These are phyloP conservation scores for Nemotelus pantherinus DNA, from an alignment of 2,888 invertebrate species.

Conservation along the genomic window DNA sequence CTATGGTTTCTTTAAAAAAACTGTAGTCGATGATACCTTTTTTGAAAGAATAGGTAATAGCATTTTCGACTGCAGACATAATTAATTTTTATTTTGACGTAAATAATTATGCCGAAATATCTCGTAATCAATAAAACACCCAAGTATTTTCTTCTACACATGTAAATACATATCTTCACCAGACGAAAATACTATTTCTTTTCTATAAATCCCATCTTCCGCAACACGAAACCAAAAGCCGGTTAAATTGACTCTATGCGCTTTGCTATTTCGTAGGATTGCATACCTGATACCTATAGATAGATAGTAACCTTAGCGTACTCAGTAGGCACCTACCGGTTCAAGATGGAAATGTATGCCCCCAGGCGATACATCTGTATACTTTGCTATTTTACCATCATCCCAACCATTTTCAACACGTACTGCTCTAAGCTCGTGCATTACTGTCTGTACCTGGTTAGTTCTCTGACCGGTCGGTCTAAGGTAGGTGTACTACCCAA, in stretches of 20 bases:
- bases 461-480: neutral
- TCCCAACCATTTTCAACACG: neutral
- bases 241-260: neutral
- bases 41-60: no score
- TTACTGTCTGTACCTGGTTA: neutral
- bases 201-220: constrained; percentile 4
- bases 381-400: neutral
- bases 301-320: neutral
- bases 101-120: no score
- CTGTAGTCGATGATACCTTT: no score
- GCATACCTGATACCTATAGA: constrained; percentile 9
- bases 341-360: neutral
- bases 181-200: no score
- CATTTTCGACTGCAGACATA: no score
- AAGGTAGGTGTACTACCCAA: no score
- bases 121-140: no score
- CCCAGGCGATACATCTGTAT: constrained; percentile 4
- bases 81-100: no score
- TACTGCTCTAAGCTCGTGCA: neutral
- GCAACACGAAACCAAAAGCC: neutral
- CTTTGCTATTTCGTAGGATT: neutral
- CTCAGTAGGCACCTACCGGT: neutral
- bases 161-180: neutral
- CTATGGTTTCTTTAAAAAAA: no score
- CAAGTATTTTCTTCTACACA: no score